These are phyloP conservation scores for Macrosoma leucophasiata DNA, from an alignment of 2,888 invertebrate species.

Conservation along the genomic window DNA sequence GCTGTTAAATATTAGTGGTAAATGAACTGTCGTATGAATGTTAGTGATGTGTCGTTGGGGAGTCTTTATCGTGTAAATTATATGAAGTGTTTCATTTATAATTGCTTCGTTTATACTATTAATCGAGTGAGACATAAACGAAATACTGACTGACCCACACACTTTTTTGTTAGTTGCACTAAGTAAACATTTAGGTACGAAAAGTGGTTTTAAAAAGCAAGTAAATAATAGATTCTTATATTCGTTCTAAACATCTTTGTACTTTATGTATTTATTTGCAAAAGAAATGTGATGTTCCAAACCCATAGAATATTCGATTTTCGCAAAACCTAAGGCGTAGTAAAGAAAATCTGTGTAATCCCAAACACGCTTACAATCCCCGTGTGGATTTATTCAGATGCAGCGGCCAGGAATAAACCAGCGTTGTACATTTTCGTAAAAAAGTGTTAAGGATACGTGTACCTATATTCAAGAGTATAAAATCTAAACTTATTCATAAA, in stretches of 20 bases:
- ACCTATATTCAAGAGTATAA: too few relatives aligned
- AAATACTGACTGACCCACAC: too few relatives aligned
- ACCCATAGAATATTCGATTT: too few relatives aligned
- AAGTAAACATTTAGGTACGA: too few relatives aligned
- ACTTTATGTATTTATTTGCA: too few relatives aligned
- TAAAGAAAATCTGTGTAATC: constrained; percentile 36
- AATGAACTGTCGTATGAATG: constrained; percentile 43
- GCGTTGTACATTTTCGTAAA: constrained; percentile 29
- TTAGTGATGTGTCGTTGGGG: constrained; percentile 34
- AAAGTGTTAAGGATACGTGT: constrained; percentile 10
- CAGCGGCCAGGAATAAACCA: constrained; percentile 46
- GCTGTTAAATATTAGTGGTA: constrained; percentile 51
- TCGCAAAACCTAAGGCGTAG: constrained; percentile 23
- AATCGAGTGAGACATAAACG: too few relatives aligned
- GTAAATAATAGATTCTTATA: too few relatives aligned
- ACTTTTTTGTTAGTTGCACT: too few relatives aligned
- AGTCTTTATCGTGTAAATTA: constrained; percentile 29
- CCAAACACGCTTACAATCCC: constrained; percentile 36
- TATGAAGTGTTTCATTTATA: constrained; percentile 6
- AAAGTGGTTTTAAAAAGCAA: too few relatives aligned
- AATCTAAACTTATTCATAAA: too few relatives aligned
- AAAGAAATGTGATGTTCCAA: too few relatives aligned
- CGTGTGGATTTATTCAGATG: constrained; percentile 44
- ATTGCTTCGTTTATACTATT: not conserved
- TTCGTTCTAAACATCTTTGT: too few relatives aligned